Base-by-base conservation (phyloP, 2,888 invertebrate genomes). In the Orthonevra nobilis region DNA sequence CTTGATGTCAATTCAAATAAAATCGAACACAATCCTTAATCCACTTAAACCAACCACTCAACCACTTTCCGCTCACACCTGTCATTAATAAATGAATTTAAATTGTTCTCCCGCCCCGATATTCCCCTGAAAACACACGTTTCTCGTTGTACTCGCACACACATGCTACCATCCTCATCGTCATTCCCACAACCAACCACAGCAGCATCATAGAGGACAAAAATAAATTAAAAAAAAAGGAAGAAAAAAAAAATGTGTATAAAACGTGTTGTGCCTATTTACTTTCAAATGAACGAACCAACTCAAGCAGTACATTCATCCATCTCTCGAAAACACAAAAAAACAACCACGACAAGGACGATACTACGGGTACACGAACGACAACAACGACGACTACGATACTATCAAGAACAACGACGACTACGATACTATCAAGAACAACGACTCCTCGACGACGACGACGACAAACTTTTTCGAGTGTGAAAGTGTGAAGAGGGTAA, bases 51-150 rank as follows among this genome's bases (percentile, higher is more conserved):
- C 64, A 70, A 77, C 70, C 70, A 77, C 77, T 77, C 70, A 77
- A 70, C 77, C 70, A 77, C 77, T 77, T 77, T 60, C 60, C 64
- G 44, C 64, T 70, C 77, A 70, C 77, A 77, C 77, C 77, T 77
- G 70, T 77, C 77, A 70, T 77, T 77, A 77, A 77, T 77, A 77
- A 77, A 77, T 77, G 70, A 77, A 77, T 77, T 77, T 70, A 70
- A 77, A 77, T 70, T 70, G 64, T 58, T 64, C 75, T 44, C 36
- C 44, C 38, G 44, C 32, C 20, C 9, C 15, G 9, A 15, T 3
- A 6, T 26, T 46, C 26, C 6, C 52, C 6, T n/a, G n/a, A 15
- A 30, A 19, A 10, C 56, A 4, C 17, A 10, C 20, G 12, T 26
- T 19, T 38, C 14, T 26, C 23, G 38, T 34, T 26, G 28, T 19